These are phyloP conservation scores for Lonchura striata DNA, from an alignment of 2,113 vertebrate species.

Conservation along the genomic window DNA sequence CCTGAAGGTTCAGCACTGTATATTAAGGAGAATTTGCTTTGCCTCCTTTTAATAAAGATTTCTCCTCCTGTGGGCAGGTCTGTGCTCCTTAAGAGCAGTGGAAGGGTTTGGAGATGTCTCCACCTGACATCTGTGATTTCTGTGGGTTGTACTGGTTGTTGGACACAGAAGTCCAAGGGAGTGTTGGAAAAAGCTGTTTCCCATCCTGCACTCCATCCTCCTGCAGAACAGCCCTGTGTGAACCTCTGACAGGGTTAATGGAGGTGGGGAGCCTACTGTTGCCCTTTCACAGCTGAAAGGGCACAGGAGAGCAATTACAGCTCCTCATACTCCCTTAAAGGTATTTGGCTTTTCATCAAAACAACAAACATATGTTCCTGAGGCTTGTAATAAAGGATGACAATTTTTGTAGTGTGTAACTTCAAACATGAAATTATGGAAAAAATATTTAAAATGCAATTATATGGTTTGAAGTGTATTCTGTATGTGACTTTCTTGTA, in stretches of 20 bases:
- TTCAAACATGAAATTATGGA: neutral
- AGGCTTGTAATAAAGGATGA: neutral
- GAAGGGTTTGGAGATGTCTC: neutral
- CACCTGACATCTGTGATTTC: neutral
- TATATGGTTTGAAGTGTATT: neutral
- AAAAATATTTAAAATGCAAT: neutral
- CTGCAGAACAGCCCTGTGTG: neutral
- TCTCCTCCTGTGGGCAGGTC: neutral
- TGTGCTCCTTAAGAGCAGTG: neutral
- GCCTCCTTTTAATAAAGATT: neutral
- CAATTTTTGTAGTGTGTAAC: neutral
- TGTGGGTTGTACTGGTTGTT: rapidly evolving
- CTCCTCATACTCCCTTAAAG: neutral
- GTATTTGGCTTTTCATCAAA: neutral
- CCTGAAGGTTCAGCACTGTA: neutral
- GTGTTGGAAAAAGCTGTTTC: neutral
- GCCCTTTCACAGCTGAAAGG: neutral
- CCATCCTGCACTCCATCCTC: neutral
- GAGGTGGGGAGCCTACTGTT: neutral
- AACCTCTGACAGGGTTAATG: neutral
- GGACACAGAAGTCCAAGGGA: neutral
- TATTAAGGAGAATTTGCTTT: neutral
- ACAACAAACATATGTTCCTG: neutral
- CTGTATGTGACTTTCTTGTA: neutral
- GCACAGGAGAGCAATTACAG: neutral